Evolutionary conservation across 2,888 invertebrate genomes (phyloP), one percentile per base, ranked within the genome.

Genomic region (Drosophila lacicola): DNA sequence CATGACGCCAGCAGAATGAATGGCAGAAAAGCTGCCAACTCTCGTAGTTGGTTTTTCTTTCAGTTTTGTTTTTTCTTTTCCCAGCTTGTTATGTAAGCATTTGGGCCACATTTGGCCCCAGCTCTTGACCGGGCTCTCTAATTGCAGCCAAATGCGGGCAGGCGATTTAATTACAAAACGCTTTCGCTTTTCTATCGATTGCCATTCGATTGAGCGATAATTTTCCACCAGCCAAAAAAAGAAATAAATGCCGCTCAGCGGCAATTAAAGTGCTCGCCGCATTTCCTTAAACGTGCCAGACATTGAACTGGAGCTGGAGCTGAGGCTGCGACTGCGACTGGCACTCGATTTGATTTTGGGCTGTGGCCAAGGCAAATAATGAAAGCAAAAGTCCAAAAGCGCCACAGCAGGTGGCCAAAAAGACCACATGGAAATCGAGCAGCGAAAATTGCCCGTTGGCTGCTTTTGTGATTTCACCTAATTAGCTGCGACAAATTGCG

Each of bases 401-500:
- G 2, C 46, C 39, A 25, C 82, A 60, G 85, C 81, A 84, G 71
- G 79, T 81, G 88, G 63, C 33, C 21, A 4, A 13, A 45, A 21
- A 10, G 10, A 57, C 64, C 62, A 51, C 64, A 70, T 60, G 53
- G 63, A 75, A 55, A 65, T 49, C 37, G 49, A 46, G 36, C 39
- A 44, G 36, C 39, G 29, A 29, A 58, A 71, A 62, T 62, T 64
- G 49, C 54, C 70, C 60, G 54, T 45, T 51, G 62, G 80, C 56
- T 34, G 54, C 47, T 56, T 57, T 63, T 67, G 29, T 56, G 79
- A 84, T 73, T 84, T 87, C 84, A 68, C 73, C 72, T 72, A 81
- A 88, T 83, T 88, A 73, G 66, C 49, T 57, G 70, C 62, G 75
- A 83, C 89, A 84, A 83, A 88, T 83, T 79, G 84, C 62, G 14